Evolutionary conservation across 2,113 vertebrate species (phyloP), one percentile per base, ranked within the genome.

Genomic region (Lophura nycthemera): DNA sequence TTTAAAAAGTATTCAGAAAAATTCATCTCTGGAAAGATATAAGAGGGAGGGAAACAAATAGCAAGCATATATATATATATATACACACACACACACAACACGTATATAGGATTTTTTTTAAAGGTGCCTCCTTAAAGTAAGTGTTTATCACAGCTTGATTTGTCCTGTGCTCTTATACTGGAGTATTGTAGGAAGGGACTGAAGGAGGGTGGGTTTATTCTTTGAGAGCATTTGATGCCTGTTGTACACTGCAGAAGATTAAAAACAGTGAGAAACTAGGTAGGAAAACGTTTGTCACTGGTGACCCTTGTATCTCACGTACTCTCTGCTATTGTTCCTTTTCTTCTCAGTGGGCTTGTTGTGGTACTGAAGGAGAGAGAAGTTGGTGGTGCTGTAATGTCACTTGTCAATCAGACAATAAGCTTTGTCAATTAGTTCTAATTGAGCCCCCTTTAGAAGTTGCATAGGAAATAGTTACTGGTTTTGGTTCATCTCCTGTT

Each of bases 21-120:
- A 56, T 14, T 56, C 8, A 16, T 56, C 43, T 0, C 47, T n/a
- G 11, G 10, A 80, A 13, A 2, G 20, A 0, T 2, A 4, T 27
- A 17, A 27, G n/a, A 14, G 8, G 7, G 48, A 83, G 52, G 15
- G 45, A 77, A 22, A 16, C 14, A 13, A 61, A 36, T 14, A 24
- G 10, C 22, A 25, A 13, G 52, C 50, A 8, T 54, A 54, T 15
- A 54, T 54, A 30, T 30, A n/a, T n/a, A n/a, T n/a, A n/a, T n/a
- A n/a, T n/a, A n/a, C n/a, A n/a, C n/a, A n/a, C n/a, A n/a, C n/a
- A 52, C 4, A 13, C 8, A 27, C 13, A 29, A 29, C 7, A 36
- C 8, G 48, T 52, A 14, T 52, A 50, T 29, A 17, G 15, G 52
- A 16, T 56, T 30, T 30, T 17, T 30, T 30, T 17, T 56, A 17